Evolutionary conservation across 2,888 invertebrate genomes (phyloP).

Genomic region (Cryptosula pallasiana): DNA sequence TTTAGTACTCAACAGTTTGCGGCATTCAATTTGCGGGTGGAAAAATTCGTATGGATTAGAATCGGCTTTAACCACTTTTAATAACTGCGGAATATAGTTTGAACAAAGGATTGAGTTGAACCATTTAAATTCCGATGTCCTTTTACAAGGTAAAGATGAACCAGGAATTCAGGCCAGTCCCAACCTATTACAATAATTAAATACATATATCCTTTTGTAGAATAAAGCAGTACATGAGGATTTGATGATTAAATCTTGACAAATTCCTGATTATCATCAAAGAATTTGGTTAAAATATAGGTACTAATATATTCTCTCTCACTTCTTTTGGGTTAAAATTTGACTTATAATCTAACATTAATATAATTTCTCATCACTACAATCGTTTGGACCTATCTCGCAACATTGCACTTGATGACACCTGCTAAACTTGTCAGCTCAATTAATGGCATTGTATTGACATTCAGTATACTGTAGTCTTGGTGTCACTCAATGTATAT

Average conservation of each 20-base stretch:
- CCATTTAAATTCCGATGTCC: too few relatives aligned
- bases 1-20: too few relatives aligned
- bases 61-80: too few relatives aligned
- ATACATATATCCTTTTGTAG: too few relatives aligned
- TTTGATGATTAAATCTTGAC: background rate
- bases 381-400: background rate
- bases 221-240: too few relatives aligned
- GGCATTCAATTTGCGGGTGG: too few relatives aligned
- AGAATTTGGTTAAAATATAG: background rate
- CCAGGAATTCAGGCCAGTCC: too few relatives aligned
- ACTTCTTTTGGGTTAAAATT: background rate
- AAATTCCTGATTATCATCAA: background rate
- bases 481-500: background rate
- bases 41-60: too few relatives aligned
- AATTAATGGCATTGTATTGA: background rate
- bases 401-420: slow-evolving; percentile 16
- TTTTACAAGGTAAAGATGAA: too few relatives aligned
- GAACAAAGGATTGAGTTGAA: too few relatives aligned
- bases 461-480: background rate
- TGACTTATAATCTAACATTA: background rate
- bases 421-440: background rate
- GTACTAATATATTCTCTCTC: background rate
- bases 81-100: too few relatives aligned
- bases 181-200: too few relatives aligned
- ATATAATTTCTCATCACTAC: background rate